Evolutionary conservation across 2,797 vertebrate species (phyloP), one percentile per base, ranked within the genome.

Genomic region (Apodemus agrarius): DNA sequence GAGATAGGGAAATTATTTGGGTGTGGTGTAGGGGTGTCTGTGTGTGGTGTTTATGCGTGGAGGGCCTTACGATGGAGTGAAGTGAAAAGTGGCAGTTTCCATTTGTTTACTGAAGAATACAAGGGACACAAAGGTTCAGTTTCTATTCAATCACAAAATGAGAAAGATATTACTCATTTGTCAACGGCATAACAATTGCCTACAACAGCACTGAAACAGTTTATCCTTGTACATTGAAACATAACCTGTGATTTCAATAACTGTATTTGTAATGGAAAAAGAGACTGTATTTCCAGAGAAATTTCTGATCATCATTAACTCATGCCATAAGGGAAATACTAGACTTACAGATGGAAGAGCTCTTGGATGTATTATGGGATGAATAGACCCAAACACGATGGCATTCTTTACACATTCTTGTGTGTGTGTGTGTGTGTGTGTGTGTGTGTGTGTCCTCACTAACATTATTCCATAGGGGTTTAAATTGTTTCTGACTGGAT

Each of bases 211-310:
- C 9, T 61, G 24, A 90, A 92, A 88, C 75, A 65, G 0, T 24
- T 67, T 37, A 26, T 16, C 37, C 43, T 91, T 95, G n/a, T 69
- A 59, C 31, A 90, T 54, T 84, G 87, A 92, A 91, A 49, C n/a
- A 63, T n/a, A 49, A 43, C 52, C 24, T 89, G 43, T 43, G 83
- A 92, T 90, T 93, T 84, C 37, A 59, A 52, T 85, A 90, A 95
- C 54, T 88, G 49, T 72, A 90, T 92, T 95, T 93, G 65, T 81
- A 81, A 92, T 61, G 74, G 81, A 40, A 83, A 92, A 93, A 79
- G 90, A 40, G 65, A 54, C 5, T 13, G 46, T 37, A 29, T 75
- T 54, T 82, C 37, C 22, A 37, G 74, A 92, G 54, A 90, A 90
- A 85, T 85, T 88, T 84, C 37, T 88, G 76, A 93, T 78, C 59